Conservation (phyloP, 1,140 invertebrate genomes). For the Lucilia cuprina region DNA sequence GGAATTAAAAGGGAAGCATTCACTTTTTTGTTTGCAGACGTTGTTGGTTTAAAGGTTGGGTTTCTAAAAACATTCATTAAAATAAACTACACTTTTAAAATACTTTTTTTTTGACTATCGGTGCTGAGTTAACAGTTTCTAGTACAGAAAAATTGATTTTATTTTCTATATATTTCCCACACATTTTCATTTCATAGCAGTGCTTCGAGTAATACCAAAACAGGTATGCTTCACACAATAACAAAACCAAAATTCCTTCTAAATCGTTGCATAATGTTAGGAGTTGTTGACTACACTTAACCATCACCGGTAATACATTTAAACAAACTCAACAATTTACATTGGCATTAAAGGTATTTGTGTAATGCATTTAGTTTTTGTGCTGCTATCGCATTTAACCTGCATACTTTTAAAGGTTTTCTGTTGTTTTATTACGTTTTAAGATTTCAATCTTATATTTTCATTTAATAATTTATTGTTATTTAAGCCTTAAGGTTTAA, state of each 20-base stretch:
- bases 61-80: too few species aligned
- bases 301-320: background rate
- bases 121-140: background rate
- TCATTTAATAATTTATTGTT: background rate
- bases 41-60: too few species aligned
- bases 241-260: background rate
- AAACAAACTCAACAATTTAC: background rate
- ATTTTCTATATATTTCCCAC: background rate
- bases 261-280: constrained; percentile 2
- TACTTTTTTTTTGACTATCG: background rate
- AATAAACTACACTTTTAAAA: background rate
- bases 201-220: background rate
- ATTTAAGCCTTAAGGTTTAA: background rate
- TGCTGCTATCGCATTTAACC: background rate
- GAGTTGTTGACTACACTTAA: background rate
- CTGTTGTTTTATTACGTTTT: background rate
- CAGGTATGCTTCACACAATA: background rate
- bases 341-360: background rate
- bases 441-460: background rate
- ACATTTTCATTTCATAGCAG: too few species aligned
- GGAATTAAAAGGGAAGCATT: background rate
- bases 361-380: background rate
- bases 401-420: background rate
- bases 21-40: too few species aligned
- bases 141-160: background rate